phyloP scores from a whole-genome alignment of 1,140 invertebrate species.

The Drosophila ambigua region DNA sequence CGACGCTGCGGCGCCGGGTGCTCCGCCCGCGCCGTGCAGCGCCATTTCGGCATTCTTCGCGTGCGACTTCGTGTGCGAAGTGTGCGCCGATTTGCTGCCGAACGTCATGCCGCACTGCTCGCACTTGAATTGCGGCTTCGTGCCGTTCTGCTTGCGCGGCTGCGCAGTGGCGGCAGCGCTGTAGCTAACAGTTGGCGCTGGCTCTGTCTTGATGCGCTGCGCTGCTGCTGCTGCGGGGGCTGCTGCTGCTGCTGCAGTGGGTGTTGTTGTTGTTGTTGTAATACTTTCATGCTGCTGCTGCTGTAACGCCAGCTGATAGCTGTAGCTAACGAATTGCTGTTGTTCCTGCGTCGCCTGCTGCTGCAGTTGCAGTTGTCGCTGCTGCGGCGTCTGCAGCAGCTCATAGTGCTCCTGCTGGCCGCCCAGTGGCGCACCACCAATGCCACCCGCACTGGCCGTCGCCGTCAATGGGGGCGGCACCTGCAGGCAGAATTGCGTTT shows the following conservation, averaged over 20 bases:
- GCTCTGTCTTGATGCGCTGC: slow-evolving; percentile 58
- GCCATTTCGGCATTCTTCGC: slow-evolving; percentile 70
- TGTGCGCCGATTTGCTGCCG: slow-evolving; percentile 86
- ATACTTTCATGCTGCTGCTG: slow-evolving; percentile 66
- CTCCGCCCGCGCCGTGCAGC: slow-evolving; percentile 11
- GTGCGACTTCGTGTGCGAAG: slow-evolving; percentile 86
- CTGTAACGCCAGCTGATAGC: slow-evolving; percentile 55
- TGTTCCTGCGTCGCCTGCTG: slow-evolving; percentile 57
- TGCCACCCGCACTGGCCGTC: slow-evolving; percentile 15
- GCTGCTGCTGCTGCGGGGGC: slow-evolving; percentile 9
- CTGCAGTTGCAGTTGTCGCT: slow-evolving; percentile 58
- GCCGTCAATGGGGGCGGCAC: slow-evolving; percentile 47
- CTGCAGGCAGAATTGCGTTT: slow-evolving; percentile 72
- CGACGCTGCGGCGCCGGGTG: neutral
- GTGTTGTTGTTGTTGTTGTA: slow-evolving; percentile 48
- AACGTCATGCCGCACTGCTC: slow-evolving; percentile 86
- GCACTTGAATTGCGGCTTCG: slow-evolving; percentile 84
- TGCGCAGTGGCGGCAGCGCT: slow-evolving; percentile 1
- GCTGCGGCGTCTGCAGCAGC: slow-evolving; percentile 67
- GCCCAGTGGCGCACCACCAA: slow-evolving; percentile 27
- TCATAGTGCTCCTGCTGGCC: slow-evolving; percentile 70
- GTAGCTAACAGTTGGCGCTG: slow-evolving; percentile 6
- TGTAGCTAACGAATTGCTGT: slow-evolving; percentile 51
- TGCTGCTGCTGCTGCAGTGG: slow-evolving; percentile 21
- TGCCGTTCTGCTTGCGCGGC: slow-evolving; percentile 53